Conservation (phyloP, 2,113 vertebrate genomes). For the Columba janthina region DNA sequence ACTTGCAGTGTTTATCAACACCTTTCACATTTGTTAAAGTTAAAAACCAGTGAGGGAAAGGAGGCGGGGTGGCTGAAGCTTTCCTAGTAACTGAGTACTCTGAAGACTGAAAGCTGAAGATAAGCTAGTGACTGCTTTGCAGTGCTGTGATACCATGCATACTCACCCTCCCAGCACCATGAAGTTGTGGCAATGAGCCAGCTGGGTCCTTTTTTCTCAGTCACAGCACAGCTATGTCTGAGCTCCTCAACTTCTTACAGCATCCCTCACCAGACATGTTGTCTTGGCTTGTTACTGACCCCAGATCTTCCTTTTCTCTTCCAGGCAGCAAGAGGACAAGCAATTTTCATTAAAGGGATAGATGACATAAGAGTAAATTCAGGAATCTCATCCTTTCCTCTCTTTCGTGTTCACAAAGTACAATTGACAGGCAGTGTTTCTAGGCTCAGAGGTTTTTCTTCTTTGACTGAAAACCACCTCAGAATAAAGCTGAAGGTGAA, state of each 20-base stretch:
- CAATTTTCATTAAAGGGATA: background rate
- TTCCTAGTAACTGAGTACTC: conserved; percentile 40
- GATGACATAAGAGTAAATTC: background rate
- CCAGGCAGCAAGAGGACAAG: background rate
- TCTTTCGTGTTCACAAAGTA: background rate
- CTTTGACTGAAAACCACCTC: background rate
- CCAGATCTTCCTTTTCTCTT: background rate
- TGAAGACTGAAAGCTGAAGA: conserved; percentile 22
- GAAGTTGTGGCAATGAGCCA: background rate
- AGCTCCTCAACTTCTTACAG: background rate
- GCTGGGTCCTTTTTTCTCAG: background rate
- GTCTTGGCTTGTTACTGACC: background rate
- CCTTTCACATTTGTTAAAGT: conserved; percentile 44
- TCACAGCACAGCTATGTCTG: background rate
- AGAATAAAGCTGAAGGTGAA: background rate
- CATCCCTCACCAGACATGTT: background rate
- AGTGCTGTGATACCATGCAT: background rate
- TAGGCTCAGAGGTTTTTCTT: background rate
- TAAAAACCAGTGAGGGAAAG: background rate
- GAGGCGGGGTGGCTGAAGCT: background rate
- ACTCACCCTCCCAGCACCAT: background rate
- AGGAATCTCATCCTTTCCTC: background rate
- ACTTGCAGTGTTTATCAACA: conserved; percentile 54
- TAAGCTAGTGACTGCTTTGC: conserved; percentile 31
- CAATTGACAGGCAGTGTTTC: background rate